phyloP scores from a whole-genome alignment of 2,113 vertebrate species.

The Junco hyemalis region DNA sequence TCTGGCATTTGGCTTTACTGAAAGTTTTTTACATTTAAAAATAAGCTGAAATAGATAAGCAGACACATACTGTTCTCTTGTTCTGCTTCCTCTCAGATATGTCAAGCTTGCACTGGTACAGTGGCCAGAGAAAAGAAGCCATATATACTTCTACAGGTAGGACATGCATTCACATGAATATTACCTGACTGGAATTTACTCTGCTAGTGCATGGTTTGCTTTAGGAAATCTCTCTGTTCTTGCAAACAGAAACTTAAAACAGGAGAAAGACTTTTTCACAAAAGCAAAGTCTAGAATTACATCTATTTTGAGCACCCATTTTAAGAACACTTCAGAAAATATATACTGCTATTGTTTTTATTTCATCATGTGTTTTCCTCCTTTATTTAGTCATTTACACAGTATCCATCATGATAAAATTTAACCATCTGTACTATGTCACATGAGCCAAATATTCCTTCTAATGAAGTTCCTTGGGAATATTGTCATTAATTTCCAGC shows the following conservation, averaged over 20 bases:
- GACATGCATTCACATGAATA: rapidly evolving
- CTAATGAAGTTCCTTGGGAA: constrained; percentile 1
- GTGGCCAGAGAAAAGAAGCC: neutral
- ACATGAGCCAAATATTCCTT: neutral
- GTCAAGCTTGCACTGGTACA: neutral
- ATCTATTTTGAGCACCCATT: neutral
- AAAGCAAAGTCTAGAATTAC: neutral
- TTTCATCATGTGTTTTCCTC: neutral
- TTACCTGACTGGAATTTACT: neutral
- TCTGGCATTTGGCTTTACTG: neutral
- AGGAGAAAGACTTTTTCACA: neutral
- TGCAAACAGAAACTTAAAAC: neutral
- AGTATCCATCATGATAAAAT: constrained; percentile 1
- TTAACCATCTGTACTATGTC: neutral
- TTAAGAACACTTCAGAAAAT: neutral
- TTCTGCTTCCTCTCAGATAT: neutral
- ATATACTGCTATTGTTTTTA: neutral
- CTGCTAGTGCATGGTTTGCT: neutral
- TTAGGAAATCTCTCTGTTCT: neutral
- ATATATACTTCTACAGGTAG: neutral
- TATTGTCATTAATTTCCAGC: constrained; percentile 17
- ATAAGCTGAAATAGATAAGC: neutral
- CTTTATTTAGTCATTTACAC: neutral
- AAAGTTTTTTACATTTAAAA: neutral
- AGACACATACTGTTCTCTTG: neutral